These are phyloP conservation scores for Aptenodytes forsteri DNA, from an alignment of 2,113 vertebrate species.

Conservation along the genomic window DNA sequence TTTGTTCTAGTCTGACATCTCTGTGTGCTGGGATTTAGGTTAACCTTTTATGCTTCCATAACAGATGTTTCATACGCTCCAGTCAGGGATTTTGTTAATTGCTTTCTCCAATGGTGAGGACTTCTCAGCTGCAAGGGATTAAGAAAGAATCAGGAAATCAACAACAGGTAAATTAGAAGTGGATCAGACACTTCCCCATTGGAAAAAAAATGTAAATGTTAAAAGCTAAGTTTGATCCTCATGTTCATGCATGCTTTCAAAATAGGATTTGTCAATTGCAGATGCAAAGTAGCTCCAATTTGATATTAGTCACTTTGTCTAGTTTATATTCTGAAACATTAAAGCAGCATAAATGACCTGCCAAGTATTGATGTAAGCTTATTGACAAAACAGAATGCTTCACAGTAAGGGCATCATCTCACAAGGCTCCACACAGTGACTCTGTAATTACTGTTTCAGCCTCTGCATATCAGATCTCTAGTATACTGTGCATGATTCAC, in stretches of 20 bases:
- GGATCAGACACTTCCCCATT: constrained; percentile 58
- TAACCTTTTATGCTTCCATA: constrained; percentile 72
- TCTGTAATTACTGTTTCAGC: constrained; percentile 59
- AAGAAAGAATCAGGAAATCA: constrained; percentile 61
- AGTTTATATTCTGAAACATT: constrained; percentile 68
- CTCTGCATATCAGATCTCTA: not conserved
- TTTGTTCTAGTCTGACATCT: constrained; percentile 59
- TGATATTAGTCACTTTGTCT: constrained; percentile 66
- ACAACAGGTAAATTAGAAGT: constrained; percentile 75
- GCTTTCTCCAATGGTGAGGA: constrained; percentile 61
- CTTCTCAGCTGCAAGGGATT: constrained; percentile 61
- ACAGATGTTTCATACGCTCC: constrained; percentile 37
- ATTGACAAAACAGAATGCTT: constrained; percentile 72
- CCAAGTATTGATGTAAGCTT: constrained; percentile 72
- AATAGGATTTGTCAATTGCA: constrained; percentile 72
- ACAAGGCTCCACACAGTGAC: constrained; percentile 10
- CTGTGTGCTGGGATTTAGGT: constrained; percentile 56
- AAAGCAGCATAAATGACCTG: constrained; percentile 66
- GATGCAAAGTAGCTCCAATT: constrained; percentile 67
- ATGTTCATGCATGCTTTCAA: constrained; percentile 68
- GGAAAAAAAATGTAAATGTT: constrained; percentile 62
- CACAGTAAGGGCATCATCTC: constrained; percentile 62
- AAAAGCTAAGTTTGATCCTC: constrained; percentile 71
- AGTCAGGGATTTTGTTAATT: constrained; percentile 71
- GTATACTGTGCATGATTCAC: not conserved